Conservation (phyloP, 1,140 invertebrate genomes). For the Luehdorfia chinensis region DNA sequence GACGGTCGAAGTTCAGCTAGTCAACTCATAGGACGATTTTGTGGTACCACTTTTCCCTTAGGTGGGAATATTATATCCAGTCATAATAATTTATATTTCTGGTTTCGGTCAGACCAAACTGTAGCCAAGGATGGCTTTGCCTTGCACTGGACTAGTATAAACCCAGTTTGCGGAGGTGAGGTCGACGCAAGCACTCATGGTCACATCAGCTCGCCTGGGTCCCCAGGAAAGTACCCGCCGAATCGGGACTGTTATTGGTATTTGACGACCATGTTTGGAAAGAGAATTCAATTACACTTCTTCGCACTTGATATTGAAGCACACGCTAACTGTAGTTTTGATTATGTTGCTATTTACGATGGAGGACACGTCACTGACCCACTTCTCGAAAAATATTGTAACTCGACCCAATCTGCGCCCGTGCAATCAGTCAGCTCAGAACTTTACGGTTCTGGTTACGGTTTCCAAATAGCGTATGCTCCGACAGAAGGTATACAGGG, state of each 20-base stretch:
- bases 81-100: slow-evolving; percentile 85
- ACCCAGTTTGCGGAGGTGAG: slow-evolving; percentile 86
- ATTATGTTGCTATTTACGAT: slow-evolving; percentile 87
- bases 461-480: slow-evolving; percentile 89
- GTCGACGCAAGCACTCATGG: slow-evolving; percentile 80
- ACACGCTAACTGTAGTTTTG: slow-evolving; percentile 85
- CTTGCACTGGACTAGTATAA: slow-evolving; percentile 84
- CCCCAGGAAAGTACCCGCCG: slow-evolving; percentile 87
- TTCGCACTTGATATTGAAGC: slow-evolving; percentile 87
- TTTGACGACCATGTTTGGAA: slow-evolving; percentile 81
- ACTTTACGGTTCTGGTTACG: slow-evolving; percentile 79
- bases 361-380: slow-evolving; percentile 70
- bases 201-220: slow-evolving; percentile 87
- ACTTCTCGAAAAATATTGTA: slow-evolving; percentile 83
- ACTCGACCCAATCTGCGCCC: slow-evolving; percentile 83
- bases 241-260: slow-evolving; percentile 89
- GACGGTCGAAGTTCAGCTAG: slow-evolving; percentile 84
- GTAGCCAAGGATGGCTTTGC: slow-evolving; percentile 82
- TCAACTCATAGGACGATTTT: slow-evolving; percentile 86
- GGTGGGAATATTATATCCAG: slow-evolving; percentile 84
- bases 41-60: slow-evolving; percentile 82
- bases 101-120: slow-evolving; percentile 86
- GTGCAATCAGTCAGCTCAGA: slow-evolving; percentile 81
- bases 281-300: slow-evolving; percentile 90
- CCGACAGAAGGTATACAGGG: slow-evolving; percentile 84